Percentiles rank a stretch among this genome's conserved stretches.
These are phyloP conservation scores for Ophion slaviceki DNA, from an alignment of 2,888 invertebrate genomes.

Conservation along the genomic window DNA sequence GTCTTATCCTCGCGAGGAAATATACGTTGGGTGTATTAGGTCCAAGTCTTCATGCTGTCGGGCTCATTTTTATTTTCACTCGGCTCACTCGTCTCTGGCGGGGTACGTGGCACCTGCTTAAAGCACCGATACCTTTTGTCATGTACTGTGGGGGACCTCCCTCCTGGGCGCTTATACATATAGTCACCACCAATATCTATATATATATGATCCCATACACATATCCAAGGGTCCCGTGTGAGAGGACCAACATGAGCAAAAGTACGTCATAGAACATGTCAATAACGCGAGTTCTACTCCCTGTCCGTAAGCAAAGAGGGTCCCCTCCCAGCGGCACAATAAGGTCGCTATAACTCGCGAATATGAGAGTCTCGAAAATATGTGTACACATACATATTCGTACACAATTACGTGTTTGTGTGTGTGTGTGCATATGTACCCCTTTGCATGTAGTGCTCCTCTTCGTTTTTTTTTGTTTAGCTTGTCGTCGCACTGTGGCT, in stretches of 20 bases:
- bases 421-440: neutral
- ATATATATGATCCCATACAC: neutral
- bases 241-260: slow-evolving; percentile 54
- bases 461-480: slow-evolving; percentile 29
- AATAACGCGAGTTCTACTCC: slow-evolving; percentile 67
- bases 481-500: slow-evolving; percentile 51
- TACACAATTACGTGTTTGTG: neutral
- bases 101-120: slow-evolving; percentile 74
- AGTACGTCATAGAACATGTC: slow-evolving; percentile 74
- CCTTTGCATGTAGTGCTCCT: slow-evolving; percentile 21
- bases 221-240: slow-evolving; percentile 5
- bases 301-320: slow-evolving; percentile 68
- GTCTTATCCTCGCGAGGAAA: neutral
- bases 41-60: neutral
- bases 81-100: slow-evolving; percentile 17
- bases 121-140: slow-evolving; percentile 60
- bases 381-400: neutral
- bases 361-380: slow-evolving; percentile 54
- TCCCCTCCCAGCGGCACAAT: slow-evolving; percentile 62
- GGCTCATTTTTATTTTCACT: neutral
- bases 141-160: slow-evolving; percentile 25
- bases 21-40: neutral
- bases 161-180: slow-evolving; percentile 20
- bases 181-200: neutral
- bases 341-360: slow-evolving; percentile 50